Percentiles rank a stretch among this genome's conserved stretches.
Evolutionary conservation across 2,113 vertebrate genomes (phyloP).

Genomic region (Tetrao urogallus): DNA sequence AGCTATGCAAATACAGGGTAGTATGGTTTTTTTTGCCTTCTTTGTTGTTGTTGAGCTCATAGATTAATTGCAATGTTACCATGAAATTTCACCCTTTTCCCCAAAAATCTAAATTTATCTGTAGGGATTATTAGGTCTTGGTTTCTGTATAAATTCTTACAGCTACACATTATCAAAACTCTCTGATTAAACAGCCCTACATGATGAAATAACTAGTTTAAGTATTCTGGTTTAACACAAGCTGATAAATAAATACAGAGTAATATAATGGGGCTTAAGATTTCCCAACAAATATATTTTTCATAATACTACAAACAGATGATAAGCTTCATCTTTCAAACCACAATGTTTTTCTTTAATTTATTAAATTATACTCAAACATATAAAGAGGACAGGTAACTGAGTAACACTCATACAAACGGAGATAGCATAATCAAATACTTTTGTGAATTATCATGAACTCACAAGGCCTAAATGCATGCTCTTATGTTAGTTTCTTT

Average conservation of each 20-base stretch:
- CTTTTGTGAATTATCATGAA: conserved; percentile 49
- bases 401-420: conserved; percentile 72
- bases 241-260: neutral
- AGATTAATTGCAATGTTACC: neutral
- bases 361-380: conserved; percentile 28
- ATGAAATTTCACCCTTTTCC: neutral
- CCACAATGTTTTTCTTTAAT: neutral
- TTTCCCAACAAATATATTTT: conserved; percentile 10
- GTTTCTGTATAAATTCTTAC: neutral
- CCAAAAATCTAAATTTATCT: neutral
- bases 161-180: neutral
- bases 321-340: neutral
- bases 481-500: conserved; percentile 59
- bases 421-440: conserved; percentile 50
- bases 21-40: neutral
- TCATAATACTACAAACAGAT: conserved; percentile 29
- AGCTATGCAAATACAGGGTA: neutral
- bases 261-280: conserved; percentile 46
- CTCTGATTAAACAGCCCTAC: neutral
- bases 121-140: neutral
- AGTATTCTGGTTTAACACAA: neutral
- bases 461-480: conserved; percentile 54
- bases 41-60: neutral
- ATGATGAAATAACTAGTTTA: neutral
- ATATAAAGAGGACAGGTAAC: conserved; percentile 67